These are phyloP conservation scores for Glaucidium brasilianum DNA, from an alignment of 2,113 vertebrate species.

Conservation along the genomic window DNA sequence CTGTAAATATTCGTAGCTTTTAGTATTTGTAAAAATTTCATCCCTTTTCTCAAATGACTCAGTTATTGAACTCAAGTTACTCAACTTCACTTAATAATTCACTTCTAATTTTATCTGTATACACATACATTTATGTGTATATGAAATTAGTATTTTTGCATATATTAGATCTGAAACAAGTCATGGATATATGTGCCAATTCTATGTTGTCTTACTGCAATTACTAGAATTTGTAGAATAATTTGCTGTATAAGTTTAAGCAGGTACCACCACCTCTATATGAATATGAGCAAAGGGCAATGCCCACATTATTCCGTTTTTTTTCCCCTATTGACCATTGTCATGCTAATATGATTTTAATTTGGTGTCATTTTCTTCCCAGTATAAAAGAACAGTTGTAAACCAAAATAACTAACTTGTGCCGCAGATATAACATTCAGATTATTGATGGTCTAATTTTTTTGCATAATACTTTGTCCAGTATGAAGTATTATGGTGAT, in stretches of 20 bases:
- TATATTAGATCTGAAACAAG: not conserved
- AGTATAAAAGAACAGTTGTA: not conserved
- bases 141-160: not conserved
- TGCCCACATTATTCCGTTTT: not conserved
- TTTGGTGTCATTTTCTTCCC: not conserved
- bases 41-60: not conserved
- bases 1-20: not conserved
- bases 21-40: not conserved
- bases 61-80: not conserved
- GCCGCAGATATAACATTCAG: not conserved
- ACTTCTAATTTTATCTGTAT: not conserved
- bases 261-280: not conserved
- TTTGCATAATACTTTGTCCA: not conserved
- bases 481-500: not conserved
- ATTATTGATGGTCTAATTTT: not conserved
- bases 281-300: not conserved
- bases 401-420: not conserved
- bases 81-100: not conserved
- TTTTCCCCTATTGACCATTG: not conserved
- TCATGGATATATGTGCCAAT: not conserved
- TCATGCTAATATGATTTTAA: not conserved
- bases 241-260: not conserved
- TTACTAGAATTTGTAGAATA: not conserved
- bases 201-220: not conserved
- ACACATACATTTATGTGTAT: not conserved